A percentile compares a stretch with the other conserved stretches of the same genome.
Conservation (phyloP, 2,797 vertebrate species). For the Otus scops region DNA sequence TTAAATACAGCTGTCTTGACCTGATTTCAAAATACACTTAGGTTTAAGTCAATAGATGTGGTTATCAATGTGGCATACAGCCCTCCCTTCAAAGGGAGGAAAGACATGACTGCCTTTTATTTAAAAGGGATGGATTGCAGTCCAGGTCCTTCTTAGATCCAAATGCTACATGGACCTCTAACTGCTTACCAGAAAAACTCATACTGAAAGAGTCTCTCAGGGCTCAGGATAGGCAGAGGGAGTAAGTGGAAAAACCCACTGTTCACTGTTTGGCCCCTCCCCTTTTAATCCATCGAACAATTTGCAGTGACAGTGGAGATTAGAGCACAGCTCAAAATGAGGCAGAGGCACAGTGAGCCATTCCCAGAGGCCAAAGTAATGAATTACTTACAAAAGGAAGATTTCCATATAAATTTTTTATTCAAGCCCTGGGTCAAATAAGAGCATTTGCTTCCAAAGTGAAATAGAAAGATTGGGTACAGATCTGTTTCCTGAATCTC, state of each 20-base stretch:
- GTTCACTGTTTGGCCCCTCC: neutral
- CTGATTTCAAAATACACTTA: neutral
- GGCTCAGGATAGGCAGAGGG: neutral
- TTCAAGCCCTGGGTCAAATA: neutral
- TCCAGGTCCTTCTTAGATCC: neutral
- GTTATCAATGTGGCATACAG: neutral
- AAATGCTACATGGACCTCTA: neutral
- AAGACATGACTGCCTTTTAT: neutral
- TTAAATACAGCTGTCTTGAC: neutral
- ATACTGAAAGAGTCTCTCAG: neutral
- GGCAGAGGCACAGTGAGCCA: constrained; percentile 1
- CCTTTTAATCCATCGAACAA: neutral
- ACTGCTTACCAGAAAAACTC: neutral
- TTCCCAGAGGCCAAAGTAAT: constrained; percentile 1
- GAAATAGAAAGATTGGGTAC: neutral
- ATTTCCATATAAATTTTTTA: constrained; percentile 4
- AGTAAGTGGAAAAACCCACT: constrained; percentile 45
- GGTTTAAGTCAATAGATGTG: neutral
- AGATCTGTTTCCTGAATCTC: neutral
- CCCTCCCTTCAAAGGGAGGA: neutral
- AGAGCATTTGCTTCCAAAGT: neutral
- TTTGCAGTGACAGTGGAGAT: constrained; percentile 22
- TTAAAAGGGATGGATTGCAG: neutral
- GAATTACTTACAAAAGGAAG: constrained; percentile 16
- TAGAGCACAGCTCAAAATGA: neutral